Evolutionary conservation across 2,797 vertebrate genomes (phyloP), one percentile per base, ranked within the genome.

Genomic region (Epinephelus coioides): DNA sequence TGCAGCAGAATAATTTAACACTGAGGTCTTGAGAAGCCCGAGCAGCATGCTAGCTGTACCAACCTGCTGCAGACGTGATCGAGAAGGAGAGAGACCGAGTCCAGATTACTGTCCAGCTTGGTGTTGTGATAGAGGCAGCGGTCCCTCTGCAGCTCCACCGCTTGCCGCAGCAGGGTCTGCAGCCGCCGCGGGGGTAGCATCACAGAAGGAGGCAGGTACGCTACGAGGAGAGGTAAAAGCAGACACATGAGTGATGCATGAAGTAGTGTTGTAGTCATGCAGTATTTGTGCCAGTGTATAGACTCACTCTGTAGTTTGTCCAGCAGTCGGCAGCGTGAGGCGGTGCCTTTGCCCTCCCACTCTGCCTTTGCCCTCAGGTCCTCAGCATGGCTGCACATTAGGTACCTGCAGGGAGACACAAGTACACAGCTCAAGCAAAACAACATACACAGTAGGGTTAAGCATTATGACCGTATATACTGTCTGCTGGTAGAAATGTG

Each of bases 51-150:
- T 18, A 54, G 21, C 53, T 34, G 34, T 53, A 87, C 92, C 65
- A 80, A 99, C 98, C 98, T 97, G 96, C 97, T 99, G 95, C 98
- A 99, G 93, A 98, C 97, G 43, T 99, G 98, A 93, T 99, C 98
- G 84, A 98, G 96, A 74, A 99, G 97, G 82, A 99, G 96, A 79
- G 98, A 99, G 82, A 99, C 97, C 0, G 98, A 98, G 88, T 99
- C 98, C 91, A 99, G 95, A 76, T 86, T 98, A 89, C 91, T 97
- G 91, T 99, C 98, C 87, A 98, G 96, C 94, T 99, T 99, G 91
- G 97, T 99, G 92, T 99, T 99, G 91, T 99, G 98, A 88, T 99
- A 99, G 79, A 99, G 97, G 95, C 98, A 99, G 93, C 98, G 97
- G 87, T 99, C 98, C 91, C 98, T 96, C 94, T 99, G 98, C 21